These are phyloP conservation scores for Lathamus discolor DNA, from an alignment of 2,113 vertebrate species.

Conservation along the genomic window DNA sequence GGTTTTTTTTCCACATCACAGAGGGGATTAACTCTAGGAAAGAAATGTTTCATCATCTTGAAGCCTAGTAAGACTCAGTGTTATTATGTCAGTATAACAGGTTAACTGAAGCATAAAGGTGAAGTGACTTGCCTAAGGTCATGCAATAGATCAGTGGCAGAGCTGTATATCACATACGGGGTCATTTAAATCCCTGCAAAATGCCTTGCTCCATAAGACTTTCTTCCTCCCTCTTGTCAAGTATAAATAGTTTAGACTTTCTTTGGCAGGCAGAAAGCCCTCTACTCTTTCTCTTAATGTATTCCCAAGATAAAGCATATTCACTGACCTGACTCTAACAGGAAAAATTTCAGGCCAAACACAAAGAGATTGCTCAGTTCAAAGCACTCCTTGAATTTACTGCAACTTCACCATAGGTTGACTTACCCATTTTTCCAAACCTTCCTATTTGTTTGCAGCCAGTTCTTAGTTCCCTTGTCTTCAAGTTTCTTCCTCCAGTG, in stretches of 20 bases:
- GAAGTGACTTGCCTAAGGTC: slow-evolving; percentile 53
- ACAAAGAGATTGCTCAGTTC: neutral
- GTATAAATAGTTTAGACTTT: slow-evolving; percentile 25
- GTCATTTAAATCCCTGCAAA: slow-evolving; percentile 38
- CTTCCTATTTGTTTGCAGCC: neutral
- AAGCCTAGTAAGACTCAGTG: slow-evolving; percentile 6
- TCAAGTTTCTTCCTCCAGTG: neutral
- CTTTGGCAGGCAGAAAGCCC: neutral
- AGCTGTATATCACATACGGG: neutral
- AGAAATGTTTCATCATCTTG: slow-evolving; percentile 25
- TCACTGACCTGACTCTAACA: neutral
- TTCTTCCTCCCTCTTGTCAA: neutral
- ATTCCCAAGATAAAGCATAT: slow-evolving; percentile 7
- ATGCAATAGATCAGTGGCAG: slow-evolving; percentile 6
- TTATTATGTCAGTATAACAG: neutral
- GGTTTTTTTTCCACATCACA: neutral
- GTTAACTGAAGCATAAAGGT: slow-evolving; percentile 31
- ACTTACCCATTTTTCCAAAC: neutral
- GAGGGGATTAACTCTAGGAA: neutral
- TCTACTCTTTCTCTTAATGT: neutral
- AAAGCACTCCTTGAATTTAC: neutral
- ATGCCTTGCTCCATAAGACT: neutral
- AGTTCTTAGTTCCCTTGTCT: neutral
- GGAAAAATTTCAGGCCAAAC: neutral
- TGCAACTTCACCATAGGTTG: neutral